phyloP scores from a whole-genome alignment of 2,113 vertebrate genomes.

The Balaenoptera acutorostrata region DNA sequence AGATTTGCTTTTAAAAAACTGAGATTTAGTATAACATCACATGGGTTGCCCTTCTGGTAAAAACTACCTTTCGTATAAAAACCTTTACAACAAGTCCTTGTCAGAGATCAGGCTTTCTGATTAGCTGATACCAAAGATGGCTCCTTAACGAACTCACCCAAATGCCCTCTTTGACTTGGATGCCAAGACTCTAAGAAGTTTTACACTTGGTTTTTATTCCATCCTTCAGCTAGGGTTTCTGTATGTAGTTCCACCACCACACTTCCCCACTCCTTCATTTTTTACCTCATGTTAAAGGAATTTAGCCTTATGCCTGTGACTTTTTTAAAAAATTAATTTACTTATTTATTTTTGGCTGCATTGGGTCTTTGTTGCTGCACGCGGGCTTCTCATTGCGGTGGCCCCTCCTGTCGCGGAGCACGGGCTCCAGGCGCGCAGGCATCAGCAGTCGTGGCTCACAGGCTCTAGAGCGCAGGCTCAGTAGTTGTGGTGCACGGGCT shows the following conservation, averaged over 20 bases:
- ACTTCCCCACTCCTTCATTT: not conserved
- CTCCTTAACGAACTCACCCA: not conserved
- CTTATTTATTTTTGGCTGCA: no score
- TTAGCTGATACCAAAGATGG: not conserved
- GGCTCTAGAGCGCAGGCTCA: no score
- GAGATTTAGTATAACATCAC: not conserved
- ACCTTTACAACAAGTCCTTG: slow-evolving; percentile 16
- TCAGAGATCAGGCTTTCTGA: not conserved
- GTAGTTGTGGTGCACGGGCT: no score
- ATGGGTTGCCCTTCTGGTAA: not conserved
- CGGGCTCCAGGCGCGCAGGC: no score
- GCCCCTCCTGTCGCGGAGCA: no score
- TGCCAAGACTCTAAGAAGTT: not conserved
- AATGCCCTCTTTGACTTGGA: not conserved
- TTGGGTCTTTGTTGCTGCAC: no score
- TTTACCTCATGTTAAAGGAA: not conserved
- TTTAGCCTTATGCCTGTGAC: not conserved
- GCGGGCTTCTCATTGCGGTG: no score
- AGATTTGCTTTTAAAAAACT: not conserved
- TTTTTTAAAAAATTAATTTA: not conserved
- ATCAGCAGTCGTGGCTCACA: no score
- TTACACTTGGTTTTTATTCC: not conserved
- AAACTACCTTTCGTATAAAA: slow-evolving; percentile 6
- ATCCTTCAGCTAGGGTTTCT: not conserved
- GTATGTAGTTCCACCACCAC: not conserved